Evolutionary conservation across 1,140 invertebrate genomes (phyloP), one percentile per base, ranked within the genome.

Genomic region (Latrodectus geometricus): DNA sequence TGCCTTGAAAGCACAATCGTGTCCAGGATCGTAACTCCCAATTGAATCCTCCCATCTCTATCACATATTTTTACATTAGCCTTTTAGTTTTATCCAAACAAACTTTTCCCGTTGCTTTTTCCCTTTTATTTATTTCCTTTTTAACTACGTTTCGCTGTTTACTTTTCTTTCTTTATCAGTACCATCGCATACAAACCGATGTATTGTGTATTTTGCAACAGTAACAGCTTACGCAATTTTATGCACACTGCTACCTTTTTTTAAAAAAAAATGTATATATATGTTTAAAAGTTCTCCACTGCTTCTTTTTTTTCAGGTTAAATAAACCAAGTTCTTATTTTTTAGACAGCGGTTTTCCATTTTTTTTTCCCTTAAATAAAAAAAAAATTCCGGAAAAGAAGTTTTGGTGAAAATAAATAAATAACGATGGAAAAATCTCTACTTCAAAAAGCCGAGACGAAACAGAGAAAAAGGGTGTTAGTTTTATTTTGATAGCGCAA

Each of bases 1-100:
- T 84, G 75, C 82, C 73, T 66, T 84, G 82, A 84, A 84, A 84
- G 82, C 82, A 84, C 82, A 76, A 76, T 84, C 82, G 82, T 84
- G 82, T 84, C 56, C 49, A 9, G 14, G n/a, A 56, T 66, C 21
- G 48, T 8, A 35, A 84, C 9, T 84, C 82, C 82, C 82, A 52
- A n/a, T 14, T 61, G 72, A 69, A 20, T 20, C 11, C 9, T 21
- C 54, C 49, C 65, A 56, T 12, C 70, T 20, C n/a, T 52, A 61
- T 84, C 82, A 84, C 82, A 84, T 76, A 61, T 61, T 84, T 76
- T 69, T 23, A 76, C 65, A 76, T 84, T 84, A 69, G 69, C 17
- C 12, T 54, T 17, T 76, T 54, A 21, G 74, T 76, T 76, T 69
- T 69, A 69, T 70, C n/a, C 79, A 61, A 61, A 61, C 54, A 61